phyloP scores from a whole-genome alignment of 2,113 vertebrate genomes.

The Gymnogyps californianus region DNA sequence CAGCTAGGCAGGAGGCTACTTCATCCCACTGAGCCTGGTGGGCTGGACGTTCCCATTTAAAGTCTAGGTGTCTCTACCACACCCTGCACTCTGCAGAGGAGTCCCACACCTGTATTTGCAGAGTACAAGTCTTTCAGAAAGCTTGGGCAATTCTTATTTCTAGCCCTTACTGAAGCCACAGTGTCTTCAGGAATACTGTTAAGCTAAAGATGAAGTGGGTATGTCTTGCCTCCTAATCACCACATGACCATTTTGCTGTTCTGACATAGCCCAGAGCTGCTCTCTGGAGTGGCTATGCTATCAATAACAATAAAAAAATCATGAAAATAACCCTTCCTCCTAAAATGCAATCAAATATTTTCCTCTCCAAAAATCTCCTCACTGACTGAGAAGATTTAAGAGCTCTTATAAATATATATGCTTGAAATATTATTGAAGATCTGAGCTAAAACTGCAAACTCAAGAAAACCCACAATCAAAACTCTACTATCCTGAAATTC shows the following conservation, averaged over 20 bases:
- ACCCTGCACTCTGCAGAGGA: not conserved
- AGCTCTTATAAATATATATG: constrained; percentile 17
- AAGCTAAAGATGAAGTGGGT: not conserved
- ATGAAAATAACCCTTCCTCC: constrained; percentile 19
- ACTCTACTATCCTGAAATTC: not conserved
- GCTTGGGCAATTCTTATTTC: not conserved
- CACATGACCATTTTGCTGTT: not conserved
- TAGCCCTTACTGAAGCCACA: not conserved
- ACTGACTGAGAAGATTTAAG: not conserved
- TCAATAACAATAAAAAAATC: constrained; percentile 17
- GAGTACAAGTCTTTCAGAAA: not conserved
- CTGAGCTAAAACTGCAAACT: constrained; percentile 7
- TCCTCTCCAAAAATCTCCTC: not conserved
- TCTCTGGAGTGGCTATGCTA: not conserved
- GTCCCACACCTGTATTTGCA: not conserved
- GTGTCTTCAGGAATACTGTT: not conserved
- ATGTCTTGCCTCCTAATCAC: not conserved
- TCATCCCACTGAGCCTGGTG: not conserved
- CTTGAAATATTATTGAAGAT: constrained; percentile 12
- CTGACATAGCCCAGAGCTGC: constrained; percentile 17
- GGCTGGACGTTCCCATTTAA: not conserved
- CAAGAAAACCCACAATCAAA: not conserved
- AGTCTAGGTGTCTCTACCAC: not conserved
- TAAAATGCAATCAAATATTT: constrained; percentile 33
- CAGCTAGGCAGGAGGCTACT: not conserved